Conservation (phyloP, 1,140 invertebrate genomes). For the Listronotus oregonensis region DNA sequence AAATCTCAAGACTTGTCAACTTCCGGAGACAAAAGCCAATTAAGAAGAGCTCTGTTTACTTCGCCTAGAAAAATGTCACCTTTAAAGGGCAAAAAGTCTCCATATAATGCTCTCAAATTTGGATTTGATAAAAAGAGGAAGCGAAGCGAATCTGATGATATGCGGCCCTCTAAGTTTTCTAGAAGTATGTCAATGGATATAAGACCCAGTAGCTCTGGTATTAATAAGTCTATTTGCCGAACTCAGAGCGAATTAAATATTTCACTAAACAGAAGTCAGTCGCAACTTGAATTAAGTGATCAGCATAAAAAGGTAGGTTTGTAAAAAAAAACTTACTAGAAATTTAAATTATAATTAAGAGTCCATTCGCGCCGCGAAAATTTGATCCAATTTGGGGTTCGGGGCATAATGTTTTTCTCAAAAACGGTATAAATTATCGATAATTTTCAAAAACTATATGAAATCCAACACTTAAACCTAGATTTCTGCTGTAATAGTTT, state of each 20-base stretch:
- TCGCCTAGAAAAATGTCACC: slow-evolving; percentile 58
- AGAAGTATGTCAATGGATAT: slow-evolving; percentile 59
- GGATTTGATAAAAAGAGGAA: slow-evolving; percentile 54
- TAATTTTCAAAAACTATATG: too few species aligned
- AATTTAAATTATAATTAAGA: too few species aligned
- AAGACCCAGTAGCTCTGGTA: slow-evolving; percentile 6
- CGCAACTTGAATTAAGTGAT: slow-evolving; percentile 62
- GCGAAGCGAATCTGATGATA: slow-evolving; percentile 61
- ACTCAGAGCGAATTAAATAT: slow-evolving; percentile 45
- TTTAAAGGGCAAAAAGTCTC: slow-evolving; percentile 45
- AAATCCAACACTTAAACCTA: too few species aligned
- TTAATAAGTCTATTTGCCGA: slow-evolving; percentile 18
- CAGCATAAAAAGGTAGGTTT: slow-evolving; percentile 65
- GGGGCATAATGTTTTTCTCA: too few species aligned
- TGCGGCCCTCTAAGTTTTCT: slow-evolving; percentile 53
- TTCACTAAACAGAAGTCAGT: slow-evolving; percentile 24
- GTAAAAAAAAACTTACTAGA: too few species aligned
- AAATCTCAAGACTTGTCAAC: slow-evolving; percentile 22
- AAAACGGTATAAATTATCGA: too few species aligned
- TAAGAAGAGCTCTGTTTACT: slow-evolving; percentile 64
- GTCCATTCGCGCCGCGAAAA: too few species aligned
- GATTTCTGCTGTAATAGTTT: too few species aligned
- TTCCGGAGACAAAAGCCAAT: slow-evolving; percentile 49
- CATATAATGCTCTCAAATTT: slow-evolving; percentile 27
- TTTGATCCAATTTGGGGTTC: too few species aligned